Evolutionary conservation across 2,888 invertebrate genomes (phyloP), one percentile per base, ranked within the genome.

Genomic region (Galerucella nymphaeae): DNA sequence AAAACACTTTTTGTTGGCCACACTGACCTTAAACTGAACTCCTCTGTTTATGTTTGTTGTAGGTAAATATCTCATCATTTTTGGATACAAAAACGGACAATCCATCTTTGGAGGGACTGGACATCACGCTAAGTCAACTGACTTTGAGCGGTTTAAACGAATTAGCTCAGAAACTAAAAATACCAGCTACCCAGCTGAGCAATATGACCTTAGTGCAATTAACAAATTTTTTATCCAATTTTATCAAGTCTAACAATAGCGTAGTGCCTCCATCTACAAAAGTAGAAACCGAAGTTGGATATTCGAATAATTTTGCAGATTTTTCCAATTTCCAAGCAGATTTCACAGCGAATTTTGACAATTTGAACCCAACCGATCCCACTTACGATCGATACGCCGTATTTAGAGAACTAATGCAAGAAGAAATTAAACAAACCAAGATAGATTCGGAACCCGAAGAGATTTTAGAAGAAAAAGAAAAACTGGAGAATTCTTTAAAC

Each of bases 151-250:
- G 93, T 78, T 90, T 96, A 83, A 93, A 93, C 78, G 95, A 96
- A 76, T 87, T 96, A 71, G 94, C 96, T 0, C 84, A 88, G 18
- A 93, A 93, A 87, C 88, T 91, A 72, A 92, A 93, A 78, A 94
- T 96, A 81, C 94, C 95, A 0, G 90, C 93, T 0, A 90, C 91
- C 64, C 93, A 94, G 72, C 86, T 96, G 62, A 94, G 94, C 66
- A 94, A 93, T 71, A 93, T 96, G 93, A 96, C 96, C 0, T 87
- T 96, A 73, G 94, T 95, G 23, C 96, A 96, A 85, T 88, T 96
- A 55, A 96, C 96, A 0, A 92, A 92, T 68, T 94, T 94, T 84
- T 88, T 96, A 38, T 91, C 94, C 0, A 89, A 89, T 79, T 88
- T 89, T 72, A 86, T 88, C 66, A 89, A 89, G 78, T 67, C 82